phyloP scores from a whole-genome alignment of 2,888 invertebrate species.

The Drosophila meridionalis region DNA sequence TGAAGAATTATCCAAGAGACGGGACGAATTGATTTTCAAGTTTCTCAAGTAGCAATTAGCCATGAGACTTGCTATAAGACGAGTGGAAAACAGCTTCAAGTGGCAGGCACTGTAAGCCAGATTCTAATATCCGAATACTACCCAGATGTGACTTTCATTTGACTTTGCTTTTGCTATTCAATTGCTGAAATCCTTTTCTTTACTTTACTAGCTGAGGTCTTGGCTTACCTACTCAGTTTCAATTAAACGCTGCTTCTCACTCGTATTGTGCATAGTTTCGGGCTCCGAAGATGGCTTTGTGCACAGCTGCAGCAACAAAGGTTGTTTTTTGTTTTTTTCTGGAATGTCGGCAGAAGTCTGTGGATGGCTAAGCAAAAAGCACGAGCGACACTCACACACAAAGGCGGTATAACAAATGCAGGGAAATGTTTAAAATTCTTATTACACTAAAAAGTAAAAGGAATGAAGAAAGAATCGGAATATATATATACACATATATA shows the following conservation, averaged over 20 bases:
- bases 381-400: constrained; percentile 23
- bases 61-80: constrained; percentile 20
- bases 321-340: constrained; percentile 43
- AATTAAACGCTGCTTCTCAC: constrained; percentile 50
- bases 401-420: constrained; percentile 15
- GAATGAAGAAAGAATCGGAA: constrained; percentile 25
- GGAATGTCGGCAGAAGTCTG: constrained; percentile 38
- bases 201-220: constrained; percentile 27
- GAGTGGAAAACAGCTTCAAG: constrained; percentile 5
- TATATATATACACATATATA: constrained; percentile 5
- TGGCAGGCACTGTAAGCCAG: background rate
- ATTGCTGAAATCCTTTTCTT: constrained; percentile 9
- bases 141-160: constrained; percentile 34
- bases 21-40: constrained; percentile 22
- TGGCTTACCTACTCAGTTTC: constrained; percentile 39
- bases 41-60: constrained; percentile 69
- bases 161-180: constrained; percentile 18
- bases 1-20: constrained; percentile 13
- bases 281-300: constrained; percentile 21
- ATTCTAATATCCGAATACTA: background rate
- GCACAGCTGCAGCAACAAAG: constrained; percentile 27
- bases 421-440: constrained; percentile 45
- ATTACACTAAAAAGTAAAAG: constrained; percentile 55
- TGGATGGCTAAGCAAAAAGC: constrained; percentile 37
- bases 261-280: background rate